Evolutionary conservation across 2,888 invertebrate species (phyloP).

Genomic region (Clitarchus hookeri): DNA sequence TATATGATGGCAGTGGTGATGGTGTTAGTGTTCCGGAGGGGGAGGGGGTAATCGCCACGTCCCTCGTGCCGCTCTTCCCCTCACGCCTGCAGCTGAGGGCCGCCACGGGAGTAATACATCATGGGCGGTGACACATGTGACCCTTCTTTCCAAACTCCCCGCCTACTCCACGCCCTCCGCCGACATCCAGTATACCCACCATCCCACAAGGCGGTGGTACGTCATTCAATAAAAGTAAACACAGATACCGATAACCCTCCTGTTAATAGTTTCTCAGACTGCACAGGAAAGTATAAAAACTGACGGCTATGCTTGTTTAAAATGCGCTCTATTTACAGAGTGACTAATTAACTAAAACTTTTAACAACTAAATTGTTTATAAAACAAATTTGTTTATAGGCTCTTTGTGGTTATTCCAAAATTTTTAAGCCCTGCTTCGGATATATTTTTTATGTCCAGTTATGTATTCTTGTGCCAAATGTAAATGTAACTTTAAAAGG

Average conservation of each 20-base stretch:
- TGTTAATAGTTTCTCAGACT: neutral
- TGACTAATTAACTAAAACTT: too few species aligned
- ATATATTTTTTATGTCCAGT: too few species aligned
- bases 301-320: too few species aligned
- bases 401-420: too few species aligned
- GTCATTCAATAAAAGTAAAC: neutral
- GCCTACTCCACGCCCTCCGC: neutral
- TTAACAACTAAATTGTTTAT: too few species aligned
- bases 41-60: neutral
- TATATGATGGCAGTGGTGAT: neutral
- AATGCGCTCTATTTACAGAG: too few species aligned
- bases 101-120: slow-evolving; percentile 6
- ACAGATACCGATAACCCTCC: neutral
- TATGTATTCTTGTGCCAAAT: too few species aligned
- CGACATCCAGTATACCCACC: neutral
- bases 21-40: too few species aligned
- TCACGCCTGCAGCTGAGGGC: neutral
- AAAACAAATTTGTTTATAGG: too few species aligned
- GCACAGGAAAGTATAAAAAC: too few species aligned
- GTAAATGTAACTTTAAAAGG: too few species aligned
- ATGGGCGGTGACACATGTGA: neutral
- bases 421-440: too few species aligned
- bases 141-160: neutral
- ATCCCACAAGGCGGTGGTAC: neutral
- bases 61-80: neutral